These are phyloP conservation scores for Bradypodion pumilum DNA, from an alignment of 2,797 vertebrate species.

Conservation along the genomic window DNA sequence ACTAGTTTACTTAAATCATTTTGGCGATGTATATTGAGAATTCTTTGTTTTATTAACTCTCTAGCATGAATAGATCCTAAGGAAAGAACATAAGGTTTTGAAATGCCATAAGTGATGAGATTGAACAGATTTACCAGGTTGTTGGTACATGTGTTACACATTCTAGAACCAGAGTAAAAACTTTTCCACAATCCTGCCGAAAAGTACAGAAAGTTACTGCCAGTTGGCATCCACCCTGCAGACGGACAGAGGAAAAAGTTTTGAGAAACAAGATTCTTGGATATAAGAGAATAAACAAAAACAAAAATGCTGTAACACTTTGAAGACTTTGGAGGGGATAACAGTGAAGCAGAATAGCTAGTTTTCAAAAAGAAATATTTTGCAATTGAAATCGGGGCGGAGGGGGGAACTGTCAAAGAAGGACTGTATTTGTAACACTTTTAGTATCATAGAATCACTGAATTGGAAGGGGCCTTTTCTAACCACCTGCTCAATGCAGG, in stretches of 20 bases:
- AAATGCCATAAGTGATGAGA: no score
- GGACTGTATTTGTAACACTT: background rate
- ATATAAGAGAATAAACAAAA: no score
- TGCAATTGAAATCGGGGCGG: background rate
- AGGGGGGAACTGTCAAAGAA: background rate
- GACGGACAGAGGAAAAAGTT: background rate
- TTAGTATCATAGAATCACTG: no score
- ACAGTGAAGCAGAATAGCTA: background rate
- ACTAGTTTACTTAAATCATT: no score
- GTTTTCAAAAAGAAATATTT: background rate
- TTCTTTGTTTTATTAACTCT: no score
- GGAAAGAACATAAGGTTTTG: no score
- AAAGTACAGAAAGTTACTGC: conserved; percentile 22
- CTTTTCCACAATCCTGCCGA: background rate
- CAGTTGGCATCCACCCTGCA: background rate
- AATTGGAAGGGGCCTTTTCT: no score
- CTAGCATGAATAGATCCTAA: no score
- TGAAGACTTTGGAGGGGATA: background rate
- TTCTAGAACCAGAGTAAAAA: background rate
- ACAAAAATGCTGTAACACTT: no score
- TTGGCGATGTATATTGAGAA: no score
- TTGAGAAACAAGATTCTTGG: background rate
- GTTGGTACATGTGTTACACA: background rate
- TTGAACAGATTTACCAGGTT: conserved; percentile 4
- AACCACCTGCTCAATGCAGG: no score